Percentiles rank a stretch among this genome's conserved stretches.
Evolutionary conservation across 2,113 vertebrate species (phyloP).

Genomic region (Bufo bufo): DNA sequence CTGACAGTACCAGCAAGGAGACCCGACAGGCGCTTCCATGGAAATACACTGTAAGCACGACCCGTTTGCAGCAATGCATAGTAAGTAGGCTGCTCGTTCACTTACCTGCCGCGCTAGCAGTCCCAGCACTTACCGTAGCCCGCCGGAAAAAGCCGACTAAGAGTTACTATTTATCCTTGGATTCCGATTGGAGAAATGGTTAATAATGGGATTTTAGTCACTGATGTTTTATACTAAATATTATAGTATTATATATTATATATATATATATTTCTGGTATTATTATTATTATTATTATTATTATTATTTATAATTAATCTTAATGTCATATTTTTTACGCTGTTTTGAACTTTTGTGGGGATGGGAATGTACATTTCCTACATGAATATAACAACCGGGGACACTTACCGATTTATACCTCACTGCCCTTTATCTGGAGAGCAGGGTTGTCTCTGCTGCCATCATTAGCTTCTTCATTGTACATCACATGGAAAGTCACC

Average conservation of each 20-base stretch:
- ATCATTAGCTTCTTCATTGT: not conserved
- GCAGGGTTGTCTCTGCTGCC: too few species aligned
- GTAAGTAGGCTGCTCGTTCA: conserved; percentile 85
- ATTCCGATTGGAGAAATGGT: too few species aligned
- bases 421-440: not conserved
- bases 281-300: too few species aligned
- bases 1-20: conserved; percentile 9
- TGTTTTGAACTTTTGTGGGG: too few species aligned
- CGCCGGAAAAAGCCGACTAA: too few species aligned
- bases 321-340: not conserved
- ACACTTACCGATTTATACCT: too few species aligned
- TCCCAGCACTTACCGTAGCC: not conserved
- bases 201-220: too few species aligned
- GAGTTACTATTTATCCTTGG: too few species aligned
- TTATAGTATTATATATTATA: too few species aligned
- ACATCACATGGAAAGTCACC: not conserved
- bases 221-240: too few species aligned
- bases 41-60: conserved; percentile 99
- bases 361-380: too few species aligned
- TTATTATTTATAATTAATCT: not conserved
- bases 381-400: not conserved
- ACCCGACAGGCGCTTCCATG: conserved; percentile 74
- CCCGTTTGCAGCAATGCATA: conserved; percentile 98
- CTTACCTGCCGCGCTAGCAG: conserved; percentile 57
- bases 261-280: not conserved